A percentile compares a stretch with the other conserved stretches of the same genome.
These are phyloP conservation scores for Scolopax bukidnonensis DNA, from an alignment of 2,797 vertebrate genomes.

Conservation along the genomic window DNA sequence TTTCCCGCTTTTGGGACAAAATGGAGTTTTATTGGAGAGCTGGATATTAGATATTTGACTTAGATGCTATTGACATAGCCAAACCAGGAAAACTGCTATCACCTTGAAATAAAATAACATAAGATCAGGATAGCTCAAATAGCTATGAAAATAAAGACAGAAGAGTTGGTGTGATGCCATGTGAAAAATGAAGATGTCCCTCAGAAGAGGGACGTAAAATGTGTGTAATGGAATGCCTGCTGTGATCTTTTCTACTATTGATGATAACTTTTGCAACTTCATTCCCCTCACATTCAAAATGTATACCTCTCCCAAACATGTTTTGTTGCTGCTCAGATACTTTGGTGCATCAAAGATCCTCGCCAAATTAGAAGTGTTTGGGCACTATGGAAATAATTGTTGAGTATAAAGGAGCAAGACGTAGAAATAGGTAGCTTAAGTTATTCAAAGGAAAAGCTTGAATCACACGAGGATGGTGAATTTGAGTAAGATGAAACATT, in stretches of 20 bases:
- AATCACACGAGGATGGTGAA: neutral
- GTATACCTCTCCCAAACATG: neutral
- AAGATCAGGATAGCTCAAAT: neutral
- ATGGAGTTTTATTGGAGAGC: neutral
- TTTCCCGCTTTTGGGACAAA: neutral
- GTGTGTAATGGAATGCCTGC: neutral
- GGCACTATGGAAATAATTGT: neutral
- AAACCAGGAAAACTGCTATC: neutral
- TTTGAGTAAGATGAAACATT: neutral
- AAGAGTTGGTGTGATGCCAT: neutral
- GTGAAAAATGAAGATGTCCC: neutral
- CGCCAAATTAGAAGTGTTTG: neutral
- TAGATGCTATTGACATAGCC: neutral
- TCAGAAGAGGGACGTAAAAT: neutral
- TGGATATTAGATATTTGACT: neutral
- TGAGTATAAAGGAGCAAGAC: neutral
- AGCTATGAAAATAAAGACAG: neutral
- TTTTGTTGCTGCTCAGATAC: neutral
- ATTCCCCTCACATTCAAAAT: neutral
- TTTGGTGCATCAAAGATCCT: neutral
- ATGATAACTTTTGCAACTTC: neutral
- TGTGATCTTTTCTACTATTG: neutral
- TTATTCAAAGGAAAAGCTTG: neutral
- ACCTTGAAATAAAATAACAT: neutral
- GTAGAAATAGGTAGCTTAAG: neutral